Base-by-base conservation (phyloP, 2,113 vertebrate genomes). In the Mus spicilegus region DNA sequence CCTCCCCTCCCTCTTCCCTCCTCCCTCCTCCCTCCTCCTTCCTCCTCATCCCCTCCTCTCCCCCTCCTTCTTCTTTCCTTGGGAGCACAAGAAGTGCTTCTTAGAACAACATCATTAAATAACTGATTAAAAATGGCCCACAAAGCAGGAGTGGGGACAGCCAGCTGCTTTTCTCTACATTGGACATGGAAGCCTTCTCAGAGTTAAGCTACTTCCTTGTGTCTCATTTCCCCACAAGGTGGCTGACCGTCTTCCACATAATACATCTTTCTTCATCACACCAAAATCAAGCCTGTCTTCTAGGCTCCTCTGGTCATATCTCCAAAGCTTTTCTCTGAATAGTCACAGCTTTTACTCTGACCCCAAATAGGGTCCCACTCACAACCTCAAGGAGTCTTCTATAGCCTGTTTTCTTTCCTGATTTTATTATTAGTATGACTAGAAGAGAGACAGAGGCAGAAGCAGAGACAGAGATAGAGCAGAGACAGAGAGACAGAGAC, bases 81-180 rank as follows among this genome's bases (percentile, higher is more conserved):
- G 63, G 10, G 58, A 16, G 49, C 85, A 84, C 63, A 69, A 54
- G 49, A 96, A 84, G 78, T 87, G 70, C 58, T 85, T 76, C 76
- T 80, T 46, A 91, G 63, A 77, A 92, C 30, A 42, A 4, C 78
- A 26, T 28, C 73, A 82, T 87, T 80, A 88, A 95, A 90, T 81
- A 69, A 82, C 46, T 63, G 80, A 90, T 80, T 85, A 97, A 88
- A 93, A 87, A 39, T 69, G 69, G 87, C 75, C 67, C 88, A 7
- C 58, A 93, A 76, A 94, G 84, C 39, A 67, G 91, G 14, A n/a
- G 6, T 12, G 30, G 36, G 54, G 22, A 26, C 54, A 58, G 51
- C 36, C 5, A 7, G 12, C 80, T 12, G 20, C 36, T 96, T 97
- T 91, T 76, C 51, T 90, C 58, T 54, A 61, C 76, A 90, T 77